These are phyloP conservation scores for Drosophila lacertosa DNA, from an alignment of 1,140 invertebrate genomes.

Conservation along the genomic window DNA sequence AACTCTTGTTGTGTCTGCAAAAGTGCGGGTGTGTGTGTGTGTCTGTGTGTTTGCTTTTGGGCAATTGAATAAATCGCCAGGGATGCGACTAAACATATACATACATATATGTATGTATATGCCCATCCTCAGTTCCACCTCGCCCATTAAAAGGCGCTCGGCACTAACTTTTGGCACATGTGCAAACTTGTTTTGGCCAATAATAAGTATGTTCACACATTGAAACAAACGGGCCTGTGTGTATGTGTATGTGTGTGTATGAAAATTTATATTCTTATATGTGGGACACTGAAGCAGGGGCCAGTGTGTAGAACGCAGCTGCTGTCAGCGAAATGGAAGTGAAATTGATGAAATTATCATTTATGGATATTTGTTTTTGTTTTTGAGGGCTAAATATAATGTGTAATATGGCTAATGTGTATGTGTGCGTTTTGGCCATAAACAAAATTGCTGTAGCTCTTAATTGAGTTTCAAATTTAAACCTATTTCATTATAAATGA, in stretches of 20 bases:
- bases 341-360: slow-evolving; percentile 34
- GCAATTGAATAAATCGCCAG: slow-evolving; percentile 39
- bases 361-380: slow-evolving; percentile 19
- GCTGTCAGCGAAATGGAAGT: slow-evolving; percentile 9
- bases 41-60: slow-evolving; percentile 6
- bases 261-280: slow-evolving; percentile 6
- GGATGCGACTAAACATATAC: slow-evolving; percentile 6
- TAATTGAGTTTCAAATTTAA: not conserved
- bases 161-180: slow-evolving; percentile 17
- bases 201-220: slow-evolving; percentile 1
- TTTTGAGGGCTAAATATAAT: slow-evolving; percentile 2
- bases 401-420: not conserved
- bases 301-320: slow-evolving; percentile 21
- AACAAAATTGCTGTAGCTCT: slow-evolving; percentile 10
- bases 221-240: not conserved
- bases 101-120: not conserved
- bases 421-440: not conserved
- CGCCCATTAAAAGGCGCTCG: not conserved
- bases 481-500: not conserved
- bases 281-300: not conserved
- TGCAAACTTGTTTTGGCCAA: slow-evolving; percentile 29
- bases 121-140: not conserved
- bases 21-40: slow-evolving; percentile 6
- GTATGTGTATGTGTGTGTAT: not conserved
- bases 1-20: slow-evolving; percentile 21